phyloP scores from a whole-genome alignment of 1,140 invertebrate species.

The Zaprionus nigranus region DNA sequence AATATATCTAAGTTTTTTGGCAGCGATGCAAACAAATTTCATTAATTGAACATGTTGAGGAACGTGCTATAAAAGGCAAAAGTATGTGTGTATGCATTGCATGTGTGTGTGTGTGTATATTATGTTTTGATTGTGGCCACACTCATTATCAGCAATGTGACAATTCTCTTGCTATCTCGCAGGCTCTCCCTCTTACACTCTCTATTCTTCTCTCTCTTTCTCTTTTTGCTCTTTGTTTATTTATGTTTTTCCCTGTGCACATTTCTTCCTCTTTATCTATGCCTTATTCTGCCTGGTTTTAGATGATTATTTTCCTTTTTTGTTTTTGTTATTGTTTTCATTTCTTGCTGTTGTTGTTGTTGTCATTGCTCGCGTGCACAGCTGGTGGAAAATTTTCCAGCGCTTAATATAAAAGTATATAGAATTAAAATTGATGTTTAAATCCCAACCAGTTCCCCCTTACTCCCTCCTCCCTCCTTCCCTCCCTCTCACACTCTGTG shows the following conservation, averaged over 20 bases:
- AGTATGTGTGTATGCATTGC: not conserved
- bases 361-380: constrained; percentile 52
- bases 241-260: constrained; percentile 60
- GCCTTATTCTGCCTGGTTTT: constrained; percentile 30
- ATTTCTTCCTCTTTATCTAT: constrained; percentile 30
- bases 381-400: constrained; percentile 78
- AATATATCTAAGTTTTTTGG: constrained; percentile 45
- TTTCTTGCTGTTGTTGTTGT: constrained; percentile 36
- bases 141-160: constrained; percentile 54
- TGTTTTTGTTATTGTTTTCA: constrained; percentile 15
- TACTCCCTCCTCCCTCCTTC: too few species aligned
- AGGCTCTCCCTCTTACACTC: not conserved
- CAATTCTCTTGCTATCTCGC: constrained; percentile 13
- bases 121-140: constrained; percentile 8
- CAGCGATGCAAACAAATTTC: constrained; percentile 44
- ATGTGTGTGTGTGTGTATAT: constrained; percentile 8
- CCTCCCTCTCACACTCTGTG: not conserved
- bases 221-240: constrained; percentile 56
- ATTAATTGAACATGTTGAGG: constrained; percentile 31
- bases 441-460: constrained; percentile 28
- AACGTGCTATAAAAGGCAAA: constrained; percentile 1
- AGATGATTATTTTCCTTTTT: constrained; percentile 38
- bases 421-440: constrained; percentile 74
- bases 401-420: constrained; percentile 66
- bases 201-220: not conserved